A percentile compares a stretch with the other conserved stretches of the same genome.
Evolutionary conservation across 2,888 invertebrate genomes (phyloP).

Genomic region (Autographa pulchrina): DNA sequence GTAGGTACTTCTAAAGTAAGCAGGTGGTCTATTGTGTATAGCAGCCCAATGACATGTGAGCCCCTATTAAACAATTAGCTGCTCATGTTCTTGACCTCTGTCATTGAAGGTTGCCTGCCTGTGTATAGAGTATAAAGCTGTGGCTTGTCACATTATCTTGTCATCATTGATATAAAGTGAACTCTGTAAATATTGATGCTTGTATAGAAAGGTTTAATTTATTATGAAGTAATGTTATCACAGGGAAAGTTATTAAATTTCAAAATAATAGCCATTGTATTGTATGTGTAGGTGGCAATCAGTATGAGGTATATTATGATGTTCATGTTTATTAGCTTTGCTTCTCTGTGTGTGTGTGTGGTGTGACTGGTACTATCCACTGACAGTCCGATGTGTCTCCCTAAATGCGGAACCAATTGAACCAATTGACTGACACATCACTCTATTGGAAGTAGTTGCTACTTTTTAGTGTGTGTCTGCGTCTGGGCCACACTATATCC

Average conservation of each 20-base stretch:
- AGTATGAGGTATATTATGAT: not conserved
- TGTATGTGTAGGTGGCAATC: not conserved
- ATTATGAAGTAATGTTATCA: slow-evolving; percentile 17
- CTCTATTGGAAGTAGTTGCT: slow-evolving; percentile 38
- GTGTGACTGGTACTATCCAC: not conserved
- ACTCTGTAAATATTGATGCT: slow-evolving; percentile 9
- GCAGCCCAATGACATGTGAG: slow-evolving; percentile 1
- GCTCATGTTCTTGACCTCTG: slow-evolving; percentile 25
- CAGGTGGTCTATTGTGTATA: not conserved
- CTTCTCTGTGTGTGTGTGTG: not conserved
- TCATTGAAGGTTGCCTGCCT: slow-evolving; percentile 8
- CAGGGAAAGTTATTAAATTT: slow-evolving; percentile 28
- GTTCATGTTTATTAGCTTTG: not conserved
- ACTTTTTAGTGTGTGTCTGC: not conserved
- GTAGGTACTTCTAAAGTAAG: slow-evolving; percentile 2
- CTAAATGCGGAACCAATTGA: slow-evolving; percentile 52
- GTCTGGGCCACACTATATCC: not conserved
- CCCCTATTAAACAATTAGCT: slow-evolving; percentile 21
- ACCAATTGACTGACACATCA: slow-evolving; percentile 56
- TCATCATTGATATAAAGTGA: not conserved
- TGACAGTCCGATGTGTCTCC: not conserved
- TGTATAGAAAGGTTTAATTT: slow-evolving; percentile 6
- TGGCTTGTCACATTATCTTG: not conserved
- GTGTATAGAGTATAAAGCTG: not conserved
- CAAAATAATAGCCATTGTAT: slow-evolving; percentile 29